phyloP scores from a whole-genome alignment of 2,888 invertebrate genomes.

The Platycheirus rosarum region DNA sequence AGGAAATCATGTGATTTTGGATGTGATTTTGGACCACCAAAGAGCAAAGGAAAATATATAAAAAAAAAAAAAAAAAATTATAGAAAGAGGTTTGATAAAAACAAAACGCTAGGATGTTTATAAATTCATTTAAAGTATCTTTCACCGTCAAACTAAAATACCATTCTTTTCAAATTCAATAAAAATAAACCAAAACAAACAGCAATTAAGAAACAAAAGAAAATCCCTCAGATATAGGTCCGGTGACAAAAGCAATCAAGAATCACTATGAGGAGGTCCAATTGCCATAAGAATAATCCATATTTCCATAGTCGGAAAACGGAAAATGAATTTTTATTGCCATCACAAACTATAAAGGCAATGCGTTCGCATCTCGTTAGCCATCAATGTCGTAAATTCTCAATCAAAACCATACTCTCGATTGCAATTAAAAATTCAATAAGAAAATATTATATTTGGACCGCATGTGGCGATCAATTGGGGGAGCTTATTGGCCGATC shows the following conservation, averaged over 20 bases:
- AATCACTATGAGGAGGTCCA: conserved; percentile 38
- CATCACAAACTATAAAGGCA: conserved; percentile 67
- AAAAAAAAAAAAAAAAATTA: not conserved
- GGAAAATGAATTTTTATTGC: conserved; percentile 61
- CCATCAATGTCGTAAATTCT: conserved; percentile 57
- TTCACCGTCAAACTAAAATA: too few species aligned
- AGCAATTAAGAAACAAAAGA: conserved; percentile 24
- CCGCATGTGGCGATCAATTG: conserved; percentile 47
- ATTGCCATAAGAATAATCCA: conserved; percentile 30
- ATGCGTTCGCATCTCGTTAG: conserved; percentile 50
- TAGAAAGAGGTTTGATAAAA: too few species aligned
- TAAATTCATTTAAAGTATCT: too few species aligned
- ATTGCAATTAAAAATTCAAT: conserved; percentile 62
- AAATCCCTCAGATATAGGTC: conserved; percentile 9
- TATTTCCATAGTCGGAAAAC: conserved; percentile 22
- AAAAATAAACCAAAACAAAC: conserved; percentile 40
- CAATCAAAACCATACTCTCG: conserved; percentile 41
- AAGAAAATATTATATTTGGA: conserved; percentile 38
- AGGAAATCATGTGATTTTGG: too few species aligned
- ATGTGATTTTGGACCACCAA: conserved; percentile 11
- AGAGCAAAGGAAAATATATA: not conserved
- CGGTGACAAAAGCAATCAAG: conserved; percentile 68
- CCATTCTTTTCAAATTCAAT: conserved; percentile 11
- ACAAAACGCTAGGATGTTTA: too few species aligned
- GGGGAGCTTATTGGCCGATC: conserved; percentile 45